Percentiles rank a stretch among this genome's conserved stretches.
phyloP scores from a whole-genome alignment of 2,113 vertebrate species.

The Passer domesticus region DNA sequence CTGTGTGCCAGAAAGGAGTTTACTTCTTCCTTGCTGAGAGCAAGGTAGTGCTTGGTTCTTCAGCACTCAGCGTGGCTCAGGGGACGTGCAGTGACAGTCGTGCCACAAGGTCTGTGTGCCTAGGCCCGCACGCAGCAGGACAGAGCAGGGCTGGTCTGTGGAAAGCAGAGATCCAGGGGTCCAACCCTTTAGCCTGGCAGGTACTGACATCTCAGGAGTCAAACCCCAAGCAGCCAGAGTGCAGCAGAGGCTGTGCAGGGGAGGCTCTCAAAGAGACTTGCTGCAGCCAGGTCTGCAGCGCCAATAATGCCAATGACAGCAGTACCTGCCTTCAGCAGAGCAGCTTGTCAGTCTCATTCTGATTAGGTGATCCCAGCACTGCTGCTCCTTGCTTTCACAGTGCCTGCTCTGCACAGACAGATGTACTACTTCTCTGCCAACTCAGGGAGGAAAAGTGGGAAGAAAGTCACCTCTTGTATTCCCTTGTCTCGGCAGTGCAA shows the following conservation, averaged over 20 bases:
- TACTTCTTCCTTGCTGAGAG: background rate
- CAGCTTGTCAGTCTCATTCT: background rate
- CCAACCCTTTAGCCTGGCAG: background rate
- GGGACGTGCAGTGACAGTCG: rapidly evolving
- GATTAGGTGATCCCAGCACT: background rate
- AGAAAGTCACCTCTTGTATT: background rate
- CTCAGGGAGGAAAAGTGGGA: background rate
- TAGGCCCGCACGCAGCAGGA: background rate
- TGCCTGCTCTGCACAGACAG: background rate
- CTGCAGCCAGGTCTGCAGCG: background rate
- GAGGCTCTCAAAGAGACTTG: background rate
- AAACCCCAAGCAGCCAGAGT: background rate
- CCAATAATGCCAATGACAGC: background rate
- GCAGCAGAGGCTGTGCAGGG: background rate
- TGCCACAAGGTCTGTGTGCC: background rate
- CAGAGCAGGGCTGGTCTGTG: background rate
- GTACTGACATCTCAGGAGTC: background rate
- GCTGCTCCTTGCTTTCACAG: background rate
- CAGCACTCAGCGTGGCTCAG: background rate
- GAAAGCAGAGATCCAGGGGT: background rate
- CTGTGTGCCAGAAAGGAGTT: background rate
- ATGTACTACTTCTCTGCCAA: background rate
- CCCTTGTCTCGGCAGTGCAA: background rate
- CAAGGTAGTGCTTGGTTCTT: background rate
- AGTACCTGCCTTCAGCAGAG: background rate